Percentiles rank a stretch among this genome's conserved stretches.
phyloP scores from a whole-genome alignment of 2,113 vertebrate species.

The Danio rerio region GRCz12tu NC_133184.1:24372001-24372500 shows the following conservation, averaged over 20 bases:
- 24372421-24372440: no score
- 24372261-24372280: not conserved
- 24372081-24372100: conserved; percentile 7
- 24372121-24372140: conserved; percentile 52
- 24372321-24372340: no score
- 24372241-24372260: conserved; percentile 1
- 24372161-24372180: conserved; percentile 16
- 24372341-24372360: no score
- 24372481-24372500: no score
- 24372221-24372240: not conserved
- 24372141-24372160: conserved; percentile 18
- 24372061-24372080: not conserved
- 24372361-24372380: no score
- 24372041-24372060: conserved; percentile 26
- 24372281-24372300: not conserved
- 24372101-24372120: conserved; percentile 29
- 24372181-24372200: conserved; percentile 17
- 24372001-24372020: conserved; percentile 16
- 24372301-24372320: no score
- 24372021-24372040: conserved; percentile 47
- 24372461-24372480: no score
- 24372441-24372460: no score
- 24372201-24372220: not conserved
- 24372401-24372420: no score
- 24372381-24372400: no score